Evolutionary conservation across 2,113 vertebrate species (phyloP).

Genomic region (Chrysemys picta): DNA sequence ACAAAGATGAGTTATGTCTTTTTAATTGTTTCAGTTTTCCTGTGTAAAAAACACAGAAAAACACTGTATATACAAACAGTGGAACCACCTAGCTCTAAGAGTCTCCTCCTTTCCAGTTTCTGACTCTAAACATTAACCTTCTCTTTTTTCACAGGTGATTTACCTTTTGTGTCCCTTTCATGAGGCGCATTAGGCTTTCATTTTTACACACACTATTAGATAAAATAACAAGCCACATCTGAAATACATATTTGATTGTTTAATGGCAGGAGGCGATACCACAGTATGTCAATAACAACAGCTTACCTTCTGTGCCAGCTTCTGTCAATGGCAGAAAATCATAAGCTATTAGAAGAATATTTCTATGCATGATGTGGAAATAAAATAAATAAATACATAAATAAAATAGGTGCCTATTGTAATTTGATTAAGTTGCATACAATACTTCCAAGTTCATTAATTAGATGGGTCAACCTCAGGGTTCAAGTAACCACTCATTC

Average conservation of each 20-base stretch:
- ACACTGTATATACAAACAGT: background rate
- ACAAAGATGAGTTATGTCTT: conserved; percentile 10
- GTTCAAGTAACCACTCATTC: background rate
- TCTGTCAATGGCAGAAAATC: background rate
- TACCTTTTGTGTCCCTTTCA: background rate
- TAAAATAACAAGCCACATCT: background rate
- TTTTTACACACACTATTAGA: accelerated
- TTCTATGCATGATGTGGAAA: background rate
- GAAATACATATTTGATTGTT: background rate
- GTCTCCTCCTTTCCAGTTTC: background rate
- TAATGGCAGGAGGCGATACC: background rate
- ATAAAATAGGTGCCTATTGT: background rate
- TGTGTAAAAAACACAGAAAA: background rate
- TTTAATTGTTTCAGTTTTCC: background rate
- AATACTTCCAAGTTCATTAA: background rate
- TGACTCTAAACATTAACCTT: background rate
- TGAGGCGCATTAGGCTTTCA: background rate
- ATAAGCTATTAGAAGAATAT: background rate
- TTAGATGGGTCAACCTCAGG: accelerated
- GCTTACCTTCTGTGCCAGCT: background rate
- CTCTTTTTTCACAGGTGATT: background rate
- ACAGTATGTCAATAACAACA: background rate
- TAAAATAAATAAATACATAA: background rate
- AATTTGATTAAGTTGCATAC: background rate
- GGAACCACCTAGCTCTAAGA: background rate